Evolutionary conservation across 2,113 vertebrate species (phyloP), one percentile per base, ranked within the genome.

Genomic region (Eidolon helvum): DNA sequence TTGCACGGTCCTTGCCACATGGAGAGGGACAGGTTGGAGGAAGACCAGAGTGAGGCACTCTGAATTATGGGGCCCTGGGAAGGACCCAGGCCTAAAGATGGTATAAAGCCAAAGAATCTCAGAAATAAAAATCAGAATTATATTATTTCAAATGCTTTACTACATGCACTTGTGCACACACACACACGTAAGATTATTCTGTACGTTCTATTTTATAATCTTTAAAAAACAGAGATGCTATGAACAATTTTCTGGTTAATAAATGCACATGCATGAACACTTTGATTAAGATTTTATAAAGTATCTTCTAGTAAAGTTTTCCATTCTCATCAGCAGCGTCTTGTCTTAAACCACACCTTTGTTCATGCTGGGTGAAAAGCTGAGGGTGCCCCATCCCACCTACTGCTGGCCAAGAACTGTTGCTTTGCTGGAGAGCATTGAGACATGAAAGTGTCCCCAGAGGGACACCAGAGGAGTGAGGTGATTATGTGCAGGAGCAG

Each of bases 391-490:
- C 48, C 24, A 0, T 22, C 21, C 61, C 26, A 21, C 18, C 33
- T 30, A 4, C 14, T 3, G 33, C 66, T 80, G 30, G 22, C 33
- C 2, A 61, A 57, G 24, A 30, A 16, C 43, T 45, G 16, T 16
- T 22, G 33, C 66, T 82, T 45, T 88, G 43, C 45, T 43, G 26
- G 7, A n/a, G 33, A 57, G 22, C 71, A 21, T 63, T 0, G 3
- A 15, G 63, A 33, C 28, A 1, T 5, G 19, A 21, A 89, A 40
- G 55, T 35, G 68, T n/a, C 84, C 50, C 43, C 26, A 35, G 21
- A 77, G 97, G n/a, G 66, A 94, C 30, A 57, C 15, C 11, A 69
- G 93, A 93, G 92, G 72, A 79, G 40, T 61, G 59, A 12, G 55
- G 66, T 10, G 11, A 83, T 74, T 96, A 40, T 22, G 50, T n/a